Evolutionary conservation across 2,888 invertebrate genomes (phyloP).

Genomic region (Strigamia transsilvanica): DNA sequence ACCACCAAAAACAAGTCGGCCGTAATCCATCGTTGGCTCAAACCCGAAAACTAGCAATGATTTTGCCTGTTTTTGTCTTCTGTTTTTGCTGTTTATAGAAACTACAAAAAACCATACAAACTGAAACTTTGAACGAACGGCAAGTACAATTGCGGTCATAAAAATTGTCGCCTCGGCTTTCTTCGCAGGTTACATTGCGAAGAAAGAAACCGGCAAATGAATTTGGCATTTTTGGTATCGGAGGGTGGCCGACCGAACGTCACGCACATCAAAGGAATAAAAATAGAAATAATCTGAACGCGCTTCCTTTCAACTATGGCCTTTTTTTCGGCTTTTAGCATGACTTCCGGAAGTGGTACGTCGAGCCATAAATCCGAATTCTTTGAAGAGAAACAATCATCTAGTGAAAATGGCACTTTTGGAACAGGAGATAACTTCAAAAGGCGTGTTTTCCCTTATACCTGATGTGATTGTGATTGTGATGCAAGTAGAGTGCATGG

Average conservation of each 20-base stretch:
- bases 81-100: no score
- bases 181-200: no score
- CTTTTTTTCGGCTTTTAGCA: constrained; percentile 23
- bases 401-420: constrained; percentile 17
- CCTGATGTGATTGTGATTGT: not conserved
- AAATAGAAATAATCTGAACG: constrained; percentile 11
- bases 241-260: not conserved
- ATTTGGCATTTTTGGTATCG: no score
- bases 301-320: not conserved
- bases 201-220: no score
- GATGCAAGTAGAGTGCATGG: not conserved
- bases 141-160: no score
- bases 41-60: no score
- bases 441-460: constrained; percentile 6
- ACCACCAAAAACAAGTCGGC: no score
- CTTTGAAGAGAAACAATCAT: constrained; percentile 22
- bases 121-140: no score
- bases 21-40: no score
- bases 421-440: constrained; percentile 10
- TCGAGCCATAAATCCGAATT: constrained; percentile 21
- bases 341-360: constrained; percentile 11
- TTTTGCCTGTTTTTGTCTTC: no score
- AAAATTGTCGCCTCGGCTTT: no score
- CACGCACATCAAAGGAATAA: not conserved
- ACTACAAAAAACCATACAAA: no score